These are phyloP conservation scores for Amphipoea oculea DNA, from an alignment of 2,888 invertebrate genomes.

Conservation along the genomic window DNA sequence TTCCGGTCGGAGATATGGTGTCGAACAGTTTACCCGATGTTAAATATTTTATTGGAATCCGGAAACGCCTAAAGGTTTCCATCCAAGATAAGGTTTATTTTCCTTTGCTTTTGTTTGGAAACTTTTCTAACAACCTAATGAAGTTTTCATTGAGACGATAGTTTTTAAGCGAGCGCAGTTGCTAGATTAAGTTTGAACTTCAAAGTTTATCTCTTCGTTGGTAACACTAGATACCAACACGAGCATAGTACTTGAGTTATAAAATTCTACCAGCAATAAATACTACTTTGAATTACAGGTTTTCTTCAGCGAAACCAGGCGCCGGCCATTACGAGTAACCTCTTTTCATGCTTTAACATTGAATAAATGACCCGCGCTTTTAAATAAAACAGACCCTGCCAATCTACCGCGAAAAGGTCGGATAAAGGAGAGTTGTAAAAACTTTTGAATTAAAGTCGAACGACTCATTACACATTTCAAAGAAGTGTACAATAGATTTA, in stretches of 20 bases:
- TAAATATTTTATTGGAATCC: conserved; percentile 59
- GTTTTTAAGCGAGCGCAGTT: conserved; percentile 38
- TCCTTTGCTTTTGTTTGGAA: conserved; percentile 33
- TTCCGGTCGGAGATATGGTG: conserved; percentile 51
- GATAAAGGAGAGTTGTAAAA: conserved; percentile 50
- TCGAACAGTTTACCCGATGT: conserved; percentile 47
- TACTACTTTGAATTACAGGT: conserved; percentile 25
- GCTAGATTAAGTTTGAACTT: conserved; percentile 16
- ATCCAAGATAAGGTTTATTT: conserved; percentile 49
- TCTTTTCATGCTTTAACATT: conserved; percentile 39
- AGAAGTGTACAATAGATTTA: conserved; percentile 24
- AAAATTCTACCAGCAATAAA: conserved; percentile 17
- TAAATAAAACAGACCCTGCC: conserved; percentile 58
- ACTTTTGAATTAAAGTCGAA: conserved; percentile 57
- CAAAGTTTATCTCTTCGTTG: conserved; percentile 2
- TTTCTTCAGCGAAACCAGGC: conserved; percentile 41
- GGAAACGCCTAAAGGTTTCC: conserved; percentile 38
- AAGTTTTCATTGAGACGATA: conserved; percentile 38
- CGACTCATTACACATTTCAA: conserved; percentile 51
- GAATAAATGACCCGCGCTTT: conserved; percentile 51
- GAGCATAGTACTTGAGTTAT: neutral
- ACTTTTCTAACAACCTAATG: conserved; percentile 44
- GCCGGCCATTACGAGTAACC: conserved; percentile 35
- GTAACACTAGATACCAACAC: neutral
- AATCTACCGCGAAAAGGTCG: conserved; percentile 51